Evolutionary conservation across 2,888 invertebrate genomes (phyloP).

Genomic region (Acholoe squamosa): DNA sequence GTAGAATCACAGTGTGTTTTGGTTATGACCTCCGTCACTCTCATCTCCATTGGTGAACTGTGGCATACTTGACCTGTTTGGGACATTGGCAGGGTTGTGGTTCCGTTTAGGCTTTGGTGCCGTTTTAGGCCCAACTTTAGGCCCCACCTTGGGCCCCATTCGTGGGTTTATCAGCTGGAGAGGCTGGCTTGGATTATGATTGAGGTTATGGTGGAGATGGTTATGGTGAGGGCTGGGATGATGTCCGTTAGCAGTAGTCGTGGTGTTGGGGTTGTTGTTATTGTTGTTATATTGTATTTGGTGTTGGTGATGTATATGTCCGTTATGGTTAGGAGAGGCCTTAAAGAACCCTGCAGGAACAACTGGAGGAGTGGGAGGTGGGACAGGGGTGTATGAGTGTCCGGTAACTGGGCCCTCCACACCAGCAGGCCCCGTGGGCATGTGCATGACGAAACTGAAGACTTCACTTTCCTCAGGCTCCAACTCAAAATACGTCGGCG

Average conservation of each 20-base stretch:
- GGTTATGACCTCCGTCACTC: neutral
- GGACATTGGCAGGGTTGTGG: neutral
- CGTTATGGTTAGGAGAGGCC: constrained; percentile 10
- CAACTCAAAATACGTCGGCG: constrained; percentile 62
- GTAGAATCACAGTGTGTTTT: constrained; percentile 49
- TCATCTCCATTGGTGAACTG: constrained; percentile 42
- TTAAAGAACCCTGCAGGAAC: constrained; percentile 27
- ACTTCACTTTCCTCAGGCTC: constrained; percentile 60
- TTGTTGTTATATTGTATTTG: neutral
- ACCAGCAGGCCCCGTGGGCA: constrained; percentile 9
- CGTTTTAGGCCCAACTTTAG: constrained; percentile 43
- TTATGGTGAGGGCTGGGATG: neutral
- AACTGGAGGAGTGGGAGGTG: constrained; percentile 40
- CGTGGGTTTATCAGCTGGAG: neutral
- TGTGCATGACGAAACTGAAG: constrained; percentile 53
- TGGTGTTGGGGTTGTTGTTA: neutral
- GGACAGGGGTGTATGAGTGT: neutral
- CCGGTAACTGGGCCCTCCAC: constrained; percentile 2
- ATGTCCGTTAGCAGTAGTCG: neutral
- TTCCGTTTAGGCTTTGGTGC: constrained; percentile 35
- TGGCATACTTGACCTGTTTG: constrained; percentile 52
- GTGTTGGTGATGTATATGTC: constrained; percentile 40
- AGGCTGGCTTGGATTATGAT: constrained; percentile 6
- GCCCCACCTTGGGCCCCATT: no score
- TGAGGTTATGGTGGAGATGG: neutral